phyloP scores from a whole-genome alignment of 2,113 vertebrate genomes.

The Ophthalmolycus amberensis region DNA sequence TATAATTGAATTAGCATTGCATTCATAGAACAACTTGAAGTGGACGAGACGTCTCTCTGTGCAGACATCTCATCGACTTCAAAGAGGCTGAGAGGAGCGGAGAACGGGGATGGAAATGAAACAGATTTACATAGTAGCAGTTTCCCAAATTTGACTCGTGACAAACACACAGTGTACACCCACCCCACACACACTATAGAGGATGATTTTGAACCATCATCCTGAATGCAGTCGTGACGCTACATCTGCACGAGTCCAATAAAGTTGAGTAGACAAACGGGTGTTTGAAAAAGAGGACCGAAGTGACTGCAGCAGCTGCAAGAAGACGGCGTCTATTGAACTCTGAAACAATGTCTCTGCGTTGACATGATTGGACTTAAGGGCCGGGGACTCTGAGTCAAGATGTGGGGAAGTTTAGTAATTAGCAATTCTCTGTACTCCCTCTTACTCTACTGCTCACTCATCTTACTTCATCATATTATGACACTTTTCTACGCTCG shows the following conservation, averaged over 20 bases:
- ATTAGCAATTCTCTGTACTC: conserved; percentile 15
- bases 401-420: background rate
- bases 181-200: background rate
- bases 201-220: conserved; percentile 1
- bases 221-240: conserved; percentile 6
- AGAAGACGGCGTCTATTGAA: background rate
- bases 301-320: background rate
- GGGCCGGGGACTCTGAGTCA: background rate
- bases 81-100: conserved; percentile 24
- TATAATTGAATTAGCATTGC: background rate
- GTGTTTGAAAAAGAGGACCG: background rate
- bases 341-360: conserved; percentile 1
- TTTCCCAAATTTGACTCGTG: conserved; percentile 20
- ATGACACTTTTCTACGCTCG: background rate
- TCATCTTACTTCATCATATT: background rate
- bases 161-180: background rate
- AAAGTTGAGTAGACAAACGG: conserved; percentile 19
- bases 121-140: conserved; percentile 21
- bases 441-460: background rate
- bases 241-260: background rate
- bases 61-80: conserved; percentile 11
- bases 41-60: conserved; percentile 5
- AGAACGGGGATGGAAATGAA: conserved; percentile 9
- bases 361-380: conserved; percentile 44
- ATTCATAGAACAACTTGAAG: conserved; percentile 10